phyloP scores from a whole-genome alignment of 2,113 vertebrate genomes.

The Atherinomorus stipes region DNA sequence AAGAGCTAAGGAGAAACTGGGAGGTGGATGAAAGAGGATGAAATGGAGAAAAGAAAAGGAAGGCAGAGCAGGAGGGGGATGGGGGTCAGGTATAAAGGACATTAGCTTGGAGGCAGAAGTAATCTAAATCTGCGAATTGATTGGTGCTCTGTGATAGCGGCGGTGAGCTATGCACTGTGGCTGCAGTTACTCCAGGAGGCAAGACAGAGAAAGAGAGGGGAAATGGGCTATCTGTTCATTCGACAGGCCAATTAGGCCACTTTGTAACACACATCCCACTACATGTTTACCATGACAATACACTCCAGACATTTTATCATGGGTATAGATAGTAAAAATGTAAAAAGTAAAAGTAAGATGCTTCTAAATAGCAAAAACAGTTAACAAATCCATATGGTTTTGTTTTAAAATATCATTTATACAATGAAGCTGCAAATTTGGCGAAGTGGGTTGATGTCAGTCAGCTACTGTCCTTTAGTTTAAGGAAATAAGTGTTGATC shows the following conservation, averaged over 20 bases:
- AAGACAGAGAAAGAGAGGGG: background rate
- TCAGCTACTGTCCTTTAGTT: background rate
- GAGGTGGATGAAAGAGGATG: background rate
- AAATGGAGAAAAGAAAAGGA: background rate
- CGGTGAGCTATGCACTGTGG: constrained; percentile 35
- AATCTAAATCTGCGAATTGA: constrained; percentile 73
- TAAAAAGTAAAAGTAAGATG: no score
- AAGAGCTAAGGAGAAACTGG: constrained; percentile 19
- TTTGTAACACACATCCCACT: constrained; percentile 26
- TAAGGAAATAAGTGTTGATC: background rate
- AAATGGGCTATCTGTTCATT: constrained; percentile 50
- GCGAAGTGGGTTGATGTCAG: background rate
- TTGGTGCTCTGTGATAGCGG: constrained; percentile 57
- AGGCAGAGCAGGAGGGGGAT: constrained; percentile 22
- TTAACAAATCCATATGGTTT: background rate
- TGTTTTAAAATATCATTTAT: background rate
- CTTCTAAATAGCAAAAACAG: background rate
- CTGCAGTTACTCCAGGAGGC: constrained; percentile 42
- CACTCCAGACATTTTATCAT: background rate
- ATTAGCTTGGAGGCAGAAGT: constrained; percentile 55
- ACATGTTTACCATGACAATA: background rate
- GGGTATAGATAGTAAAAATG: background rate
- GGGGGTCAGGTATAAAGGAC: constrained; percentile 45
- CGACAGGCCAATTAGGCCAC: constrained; percentile 75
- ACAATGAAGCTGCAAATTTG: background rate